Evolutionary conservation across 2,113 vertebrate species (phyloP), one percentile per base, ranked within the genome.

Genomic region (Alces alces): DNA sequence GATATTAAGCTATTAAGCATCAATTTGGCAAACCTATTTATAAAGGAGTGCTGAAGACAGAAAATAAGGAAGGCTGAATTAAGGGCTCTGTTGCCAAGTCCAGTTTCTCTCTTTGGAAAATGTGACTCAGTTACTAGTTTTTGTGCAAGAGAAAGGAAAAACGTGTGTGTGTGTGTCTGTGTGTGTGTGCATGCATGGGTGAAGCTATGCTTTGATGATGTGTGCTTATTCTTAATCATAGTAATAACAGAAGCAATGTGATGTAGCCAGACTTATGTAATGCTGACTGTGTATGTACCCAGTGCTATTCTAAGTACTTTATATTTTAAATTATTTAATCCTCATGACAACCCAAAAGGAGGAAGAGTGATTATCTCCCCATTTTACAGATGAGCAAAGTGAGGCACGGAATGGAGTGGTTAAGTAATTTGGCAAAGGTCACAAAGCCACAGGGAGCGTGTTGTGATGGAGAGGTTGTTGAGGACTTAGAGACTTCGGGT

Each of bases 1-100:
- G 2, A 93, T 97, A 98, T 94, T 96, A 93, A 95, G 97, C 96
- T 96, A 95, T 98, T 97, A 98, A 97, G 89, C 96, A n/a, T 94
- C 97, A 94, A 88, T 98, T 96, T 97, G 64, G 93, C 15, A 3
- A 96, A 92, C 47, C 93, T 96, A 45, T 96, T 97, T 97, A 93
- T 94, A 97, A 96, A 97, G 86, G 82, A 93, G 70, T 97, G 66
- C 78, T 16, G 39, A 45, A 92, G 86, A 91, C 50, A 39, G 97
- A 91, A 94, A 96, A 86, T 58, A 70, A 89, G 45, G 92, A 61
- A 92, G 89, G 47, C 89, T 78, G 47, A 61, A 25, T 19, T 11
- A 70, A 55, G 58, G 57, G 45, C 57, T 61, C 64, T 15, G 54
- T 64, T 76, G 86, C 93, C 91, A 97, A 27, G 73, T 82, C 82